phyloP scores from a whole-genome alignment of 1,140 invertebrate genomes.

The Pogonomyrmex barbatus region DNA sequence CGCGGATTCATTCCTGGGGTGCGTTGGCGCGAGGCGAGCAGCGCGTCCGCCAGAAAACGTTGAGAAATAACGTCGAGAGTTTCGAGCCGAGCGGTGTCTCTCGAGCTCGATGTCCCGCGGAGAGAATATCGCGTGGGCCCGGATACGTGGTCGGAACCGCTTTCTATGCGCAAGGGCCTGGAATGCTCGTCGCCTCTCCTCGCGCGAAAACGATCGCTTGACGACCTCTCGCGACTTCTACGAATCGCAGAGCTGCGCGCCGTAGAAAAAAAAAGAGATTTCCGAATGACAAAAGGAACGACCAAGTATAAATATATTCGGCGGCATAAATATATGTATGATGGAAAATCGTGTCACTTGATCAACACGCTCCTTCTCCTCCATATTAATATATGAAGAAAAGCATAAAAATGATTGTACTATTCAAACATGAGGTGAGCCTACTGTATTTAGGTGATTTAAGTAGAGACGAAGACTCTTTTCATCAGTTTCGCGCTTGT shows the following conservation, averaged over 20 bases:
- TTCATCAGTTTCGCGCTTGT: too few relatives aligned
- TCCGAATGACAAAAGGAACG: not conserved
- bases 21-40: not conserved
- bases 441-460: too few relatives aligned
- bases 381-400: too few relatives aligned
- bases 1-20: not conserved
- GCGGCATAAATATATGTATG: not conserved
- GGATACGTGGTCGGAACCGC: conserved; percentile 78
- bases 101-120: conserved; percentile 10
- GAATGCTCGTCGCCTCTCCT: conserved; percentile 60
- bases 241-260: not conserved
- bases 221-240: not conserved
- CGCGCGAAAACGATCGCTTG: conserved; percentile 32
- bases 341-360: too few relatives aligned
- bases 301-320: not conserved
- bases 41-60: conserved; percentile 20
- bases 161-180: conserved; percentile 77
- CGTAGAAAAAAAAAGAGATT: not conserved
- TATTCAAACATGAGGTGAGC: too few relatives aligned
- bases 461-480: too few relatives aligned
- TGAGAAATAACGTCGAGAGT: conserved; percentile 25
- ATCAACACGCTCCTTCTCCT: too few relatives aligned
- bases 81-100: not conserved
- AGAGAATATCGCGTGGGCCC: conserved; percentile 75
- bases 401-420: too few relatives aligned